Base-by-base conservation (phyloP, 2,797 vertebrate genomes). In the Eremophila alpestris region DNA sequence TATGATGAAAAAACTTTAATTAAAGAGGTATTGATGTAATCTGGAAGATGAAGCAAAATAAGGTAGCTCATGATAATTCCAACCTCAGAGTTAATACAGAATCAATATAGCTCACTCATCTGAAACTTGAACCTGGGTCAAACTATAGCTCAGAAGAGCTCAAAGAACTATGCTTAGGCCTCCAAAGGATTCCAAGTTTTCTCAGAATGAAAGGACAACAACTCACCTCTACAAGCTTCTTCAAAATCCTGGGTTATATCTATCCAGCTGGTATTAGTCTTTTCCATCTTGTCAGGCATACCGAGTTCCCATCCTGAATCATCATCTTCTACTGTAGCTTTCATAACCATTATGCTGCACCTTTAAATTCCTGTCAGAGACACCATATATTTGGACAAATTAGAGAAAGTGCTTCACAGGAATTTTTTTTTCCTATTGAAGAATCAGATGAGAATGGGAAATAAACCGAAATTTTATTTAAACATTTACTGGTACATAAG, bases 161-260 rank as follows among this genome's bases (percentile, higher is more conserved):
- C 18, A 41, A 78, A 60, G 15, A 79, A 19, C 16, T 34, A 20
- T 3, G 5, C 32, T 41, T 22, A 55, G 20, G 34, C 16, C 18
- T 77, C 11, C 23, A 49, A 58, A 77, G 4, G 11, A 55, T 49
- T 59, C 8, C 23, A 70, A 22, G 18, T 51, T 59, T 83, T 74
- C 41, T 83, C 32, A 80, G 17, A 94, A 59, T 23, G 24, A 16
- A 83, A 88, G 49, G 46, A 80, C 12, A 21, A 55, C 21, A 90
- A 91, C 97, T 96, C 97, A 99, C 99, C 99, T 98, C 98, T 99
- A 97, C 99, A 99, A 55, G 99, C 98, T 45, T 98, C 98, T 98
- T 99, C 99, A 95, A 99, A 99, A 83, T 99, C 99, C 73, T 98
- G 98, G 12, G 99, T 99, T 90, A 99, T 99, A 95, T 99, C 99